A percentile compares a stretch with the other conserved stretches of the same genome.
phyloP scores from a whole-genome alignment of 2,888 invertebrate genomes.

The Apamea anceps region DNA sequence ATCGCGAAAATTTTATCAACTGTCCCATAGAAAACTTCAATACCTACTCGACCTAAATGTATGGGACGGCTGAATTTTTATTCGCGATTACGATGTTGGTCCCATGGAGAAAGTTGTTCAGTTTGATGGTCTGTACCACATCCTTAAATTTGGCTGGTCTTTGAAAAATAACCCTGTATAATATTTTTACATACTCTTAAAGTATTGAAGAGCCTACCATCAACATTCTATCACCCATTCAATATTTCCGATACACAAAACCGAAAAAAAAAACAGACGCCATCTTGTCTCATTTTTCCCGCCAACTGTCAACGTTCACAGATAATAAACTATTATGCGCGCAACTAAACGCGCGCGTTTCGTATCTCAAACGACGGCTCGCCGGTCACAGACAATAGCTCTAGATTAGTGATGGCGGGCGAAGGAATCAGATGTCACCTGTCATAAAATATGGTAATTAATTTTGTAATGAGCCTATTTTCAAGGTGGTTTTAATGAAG shows the following conservation, averaged over 20 bases:
- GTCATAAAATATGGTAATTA: conserved; percentile 62
- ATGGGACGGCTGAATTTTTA: too few species aligned
- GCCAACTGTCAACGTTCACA: conserved; percentile 75
- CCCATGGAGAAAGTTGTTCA: too few species aligned
- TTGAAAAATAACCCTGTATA: too few species aligned
- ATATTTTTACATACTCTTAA: conserved; percentile 8
- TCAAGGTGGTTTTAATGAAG: conserved; percentile 25
- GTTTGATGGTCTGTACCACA: too few species aligned
- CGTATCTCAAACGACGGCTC: conserved; percentile 77
- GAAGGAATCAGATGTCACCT: conserved; percentile 68
- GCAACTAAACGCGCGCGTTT: conserved; percentile 77
- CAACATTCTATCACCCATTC: conserved; percentile 38
- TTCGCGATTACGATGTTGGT: too few species aligned
- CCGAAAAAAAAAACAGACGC: conserved; percentile 45
- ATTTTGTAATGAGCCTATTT: conserved; percentile 53
- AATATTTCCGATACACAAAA: conserved; percentile 56
- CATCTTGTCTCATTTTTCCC: conserved; percentile 62
- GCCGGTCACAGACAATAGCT: conserved; percentile 79
- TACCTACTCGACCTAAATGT: too few species aligned
- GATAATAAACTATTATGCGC: conserved; percentile 78
- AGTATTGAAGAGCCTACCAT: conserved; percentile 11
- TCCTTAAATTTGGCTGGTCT: too few species aligned
- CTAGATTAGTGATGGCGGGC: conserved; percentile 79
- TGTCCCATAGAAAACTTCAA: too few species aligned
- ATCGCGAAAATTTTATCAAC: too few species aligned